Conservation (phyloP, 2,888 invertebrate genomes). For the Dicycla oo region DNA sequence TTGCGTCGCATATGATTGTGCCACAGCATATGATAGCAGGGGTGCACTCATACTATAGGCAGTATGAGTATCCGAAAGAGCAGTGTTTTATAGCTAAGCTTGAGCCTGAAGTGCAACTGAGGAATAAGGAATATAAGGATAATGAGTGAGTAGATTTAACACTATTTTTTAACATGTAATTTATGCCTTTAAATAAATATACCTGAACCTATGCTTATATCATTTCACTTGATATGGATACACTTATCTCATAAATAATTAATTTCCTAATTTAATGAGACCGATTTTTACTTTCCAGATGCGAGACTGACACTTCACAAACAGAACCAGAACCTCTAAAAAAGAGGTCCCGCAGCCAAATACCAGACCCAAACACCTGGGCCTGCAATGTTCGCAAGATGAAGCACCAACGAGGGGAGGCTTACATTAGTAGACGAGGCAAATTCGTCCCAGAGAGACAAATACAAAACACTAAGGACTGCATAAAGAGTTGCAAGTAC, state of each 20-base stretch:
- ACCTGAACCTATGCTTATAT: neutral
- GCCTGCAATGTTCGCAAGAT: constrained; percentile 84
- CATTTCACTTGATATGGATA: neutral
- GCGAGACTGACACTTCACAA: constrained; percentile 41
- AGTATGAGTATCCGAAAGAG: constrained; percentile 81
- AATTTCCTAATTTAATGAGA: neutral
- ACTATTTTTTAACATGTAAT: neutral
- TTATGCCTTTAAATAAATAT: neutral
- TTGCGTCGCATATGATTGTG: constrained; percentile 81
- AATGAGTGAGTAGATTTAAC: constrained; percentile 74
- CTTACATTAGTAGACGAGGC: constrained; percentile 83
- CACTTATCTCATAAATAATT: neutral
- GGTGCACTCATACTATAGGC: constrained; percentile 79
- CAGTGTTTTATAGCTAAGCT: constrained; percentile 77
- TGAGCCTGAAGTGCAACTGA: constrained; percentile 71
- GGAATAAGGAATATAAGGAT: constrained; percentile 73
- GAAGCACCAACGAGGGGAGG: constrained; percentile 86
- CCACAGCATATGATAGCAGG: constrained; percentile 83
- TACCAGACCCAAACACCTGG: constrained; percentile 83
- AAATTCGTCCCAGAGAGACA: constrained; percentile 83
- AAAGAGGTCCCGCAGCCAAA: constrained; percentile 74
- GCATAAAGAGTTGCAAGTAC: constrained; percentile 82
- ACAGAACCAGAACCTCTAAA: constrained; percentile 50
- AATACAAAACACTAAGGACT: constrained; percentile 83
- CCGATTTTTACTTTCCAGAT: constrained; percentile 32